Evolutionary conservation across 2,797 vertebrate genomes (phyloP).

Genomic region (Ammospiza maritima): DNA sequence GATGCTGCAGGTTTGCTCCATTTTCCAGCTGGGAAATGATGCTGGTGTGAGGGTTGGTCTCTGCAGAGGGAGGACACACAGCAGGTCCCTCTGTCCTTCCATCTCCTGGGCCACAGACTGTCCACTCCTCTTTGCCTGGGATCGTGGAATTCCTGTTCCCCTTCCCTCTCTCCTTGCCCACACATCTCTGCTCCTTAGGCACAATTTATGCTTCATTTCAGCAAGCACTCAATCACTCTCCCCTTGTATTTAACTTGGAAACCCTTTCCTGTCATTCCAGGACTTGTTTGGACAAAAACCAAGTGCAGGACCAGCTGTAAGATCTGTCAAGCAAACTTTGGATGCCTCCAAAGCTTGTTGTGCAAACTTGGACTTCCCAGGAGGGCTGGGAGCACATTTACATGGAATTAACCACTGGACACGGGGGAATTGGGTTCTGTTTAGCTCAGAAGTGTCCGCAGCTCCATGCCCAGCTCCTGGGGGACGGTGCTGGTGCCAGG

Average conservation of each 20-base stretch:
- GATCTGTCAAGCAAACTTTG: background rate
- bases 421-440: background rate
- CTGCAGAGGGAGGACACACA: background rate
- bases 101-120: background rate
- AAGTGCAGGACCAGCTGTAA: background rate
- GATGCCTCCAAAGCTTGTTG: background rate
- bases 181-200: background rate
- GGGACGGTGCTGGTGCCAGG: background rate
- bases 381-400: background rate
- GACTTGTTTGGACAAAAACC: background rate
- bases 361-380: background rate
- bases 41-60: background rate
- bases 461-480: accelerated
- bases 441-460: background rate
- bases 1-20: background rate
- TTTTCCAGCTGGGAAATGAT: background rate
- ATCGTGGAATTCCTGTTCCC: background rate
- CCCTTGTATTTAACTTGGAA: background rate
- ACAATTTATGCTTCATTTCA: background rate
- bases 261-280: background rate
- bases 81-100: background rate
- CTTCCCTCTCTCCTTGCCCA: background rate
- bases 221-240: background rate
- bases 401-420: background rate
- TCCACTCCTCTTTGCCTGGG: background rate